phyloP scores from a whole-genome alignment of 2,113 vertebrate species.

The Scomber colias region DNA sequence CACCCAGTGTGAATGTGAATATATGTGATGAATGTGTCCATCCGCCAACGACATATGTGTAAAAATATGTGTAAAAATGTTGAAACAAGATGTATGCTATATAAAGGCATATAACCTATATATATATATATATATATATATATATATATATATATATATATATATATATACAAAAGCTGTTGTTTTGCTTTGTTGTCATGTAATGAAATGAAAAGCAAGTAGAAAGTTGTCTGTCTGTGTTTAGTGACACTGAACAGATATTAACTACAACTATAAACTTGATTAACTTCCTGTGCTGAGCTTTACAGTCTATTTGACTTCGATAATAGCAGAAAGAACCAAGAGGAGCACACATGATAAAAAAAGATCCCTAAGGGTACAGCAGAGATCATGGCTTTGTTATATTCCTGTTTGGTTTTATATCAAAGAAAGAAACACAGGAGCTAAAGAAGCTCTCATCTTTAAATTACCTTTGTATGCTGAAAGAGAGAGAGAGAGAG shows the following conservation, averaged over 20 bases:
- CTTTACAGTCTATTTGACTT: not conserved
- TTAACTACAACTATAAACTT: too few species aligned
- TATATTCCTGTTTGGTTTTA: slow-evolving; percentile 1
- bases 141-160: too few species aligned
- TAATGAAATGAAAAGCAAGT: not conserved
- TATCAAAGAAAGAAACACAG: not conserved
- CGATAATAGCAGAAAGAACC: not conserved
- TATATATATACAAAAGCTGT: not conserved
- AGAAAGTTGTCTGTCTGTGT: not conserved
- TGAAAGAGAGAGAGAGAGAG: too few species aligned
- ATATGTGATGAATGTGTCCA: not conserved
- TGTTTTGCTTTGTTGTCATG: not conserved
- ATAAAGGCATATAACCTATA: not conserved
- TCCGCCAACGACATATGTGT: not conserved
- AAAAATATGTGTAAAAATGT: not conserved
- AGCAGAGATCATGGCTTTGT: not conserved
- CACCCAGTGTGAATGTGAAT: not conserved
- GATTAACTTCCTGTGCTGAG: not conserved
- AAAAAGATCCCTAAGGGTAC: not conserved
- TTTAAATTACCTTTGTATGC: not conserved
- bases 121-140: too few species aligned
- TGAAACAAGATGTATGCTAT: not conserved
- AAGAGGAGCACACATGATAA: not conserved
- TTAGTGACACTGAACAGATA: not conserved
- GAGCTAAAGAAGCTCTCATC: not conserved